Evolutionary conservation across 1,140 invertebrate genomes (phyloP).

Genomic region (Matsumurasca onukii): DNA sequence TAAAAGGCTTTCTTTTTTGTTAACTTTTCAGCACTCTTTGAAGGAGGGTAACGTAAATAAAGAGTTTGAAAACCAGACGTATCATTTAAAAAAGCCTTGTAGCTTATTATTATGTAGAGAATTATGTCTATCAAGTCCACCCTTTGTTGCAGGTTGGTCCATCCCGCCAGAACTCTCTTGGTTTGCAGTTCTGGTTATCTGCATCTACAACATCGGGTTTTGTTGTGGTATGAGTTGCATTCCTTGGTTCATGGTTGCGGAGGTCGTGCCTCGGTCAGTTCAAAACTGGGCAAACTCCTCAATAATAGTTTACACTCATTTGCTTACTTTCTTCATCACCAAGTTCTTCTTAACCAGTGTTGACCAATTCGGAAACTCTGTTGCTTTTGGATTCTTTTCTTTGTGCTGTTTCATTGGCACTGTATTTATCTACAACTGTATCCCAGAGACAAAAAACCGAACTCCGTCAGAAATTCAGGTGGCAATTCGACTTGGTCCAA

Average conservation of each 20-base stretch:
- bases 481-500: neutral
- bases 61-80: too few species aligned
- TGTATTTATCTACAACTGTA: slow-evolving; percentile 67
- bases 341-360: slow-evolving; percentile 50
- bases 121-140: too few species aligned
- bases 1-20: too few species aligned
- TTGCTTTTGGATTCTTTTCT: slow-evolving; percentile 82
- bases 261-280: slow-evolving; percentile 65
- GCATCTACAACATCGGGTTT: slow-evolving; percentile 45
- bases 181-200: neutral
- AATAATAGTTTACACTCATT: slow-evolving; percentile 53
- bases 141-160: neutral
- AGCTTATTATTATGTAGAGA: too few species aligned
- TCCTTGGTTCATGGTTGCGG: slow-evolving; percentile 68
- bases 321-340: slow-evolving; percentile 55
- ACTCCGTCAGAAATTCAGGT: slow-evolving; percentile 75
- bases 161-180: neutral
- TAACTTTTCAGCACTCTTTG: too few species aligned
- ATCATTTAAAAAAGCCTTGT: too few species aligned
- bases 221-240: slow-evolving; percentile 67
- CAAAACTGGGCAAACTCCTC: slow-evolving; percentile 57
- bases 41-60: too few species aligned
- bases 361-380: slow-evolving; percentile 61
- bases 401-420: slow-evolving; percentile 68
- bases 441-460: slow-evolving; percentile 94